Conservation (phyloP, 2,113 vertebrate species). For the Grus americana region DNA sequence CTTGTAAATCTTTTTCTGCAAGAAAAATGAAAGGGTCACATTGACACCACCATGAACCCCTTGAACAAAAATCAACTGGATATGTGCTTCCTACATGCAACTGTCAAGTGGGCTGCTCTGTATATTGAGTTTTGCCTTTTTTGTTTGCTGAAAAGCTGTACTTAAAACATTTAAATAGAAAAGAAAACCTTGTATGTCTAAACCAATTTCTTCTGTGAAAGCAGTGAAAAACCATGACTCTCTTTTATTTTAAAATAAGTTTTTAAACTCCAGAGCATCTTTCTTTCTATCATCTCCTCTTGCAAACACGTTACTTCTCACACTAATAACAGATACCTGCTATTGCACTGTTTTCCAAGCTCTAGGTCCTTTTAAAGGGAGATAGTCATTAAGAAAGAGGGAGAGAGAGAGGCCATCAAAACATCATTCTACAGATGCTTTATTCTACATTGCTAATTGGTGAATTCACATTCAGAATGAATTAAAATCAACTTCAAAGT, state of each 20-base stretch:
- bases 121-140: not conserved
- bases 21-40: not conserved
- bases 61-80: not conserved
- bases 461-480: not conserved
- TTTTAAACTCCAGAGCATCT: not conserved
- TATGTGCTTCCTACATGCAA: not conserved
- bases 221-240: not conserved
- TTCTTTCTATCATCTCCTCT: not conserved
- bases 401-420: not conserved
- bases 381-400: not conserved
- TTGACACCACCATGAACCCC: not conserved
- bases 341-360: not conserved
- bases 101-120: not conserved
- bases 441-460: not conserved
- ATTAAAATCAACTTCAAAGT: not conserved
- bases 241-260: not conserved
- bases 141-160: not conserved
- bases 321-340: not conserved
- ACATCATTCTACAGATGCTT: not conserved
- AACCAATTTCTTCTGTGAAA: not conserved
- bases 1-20: conserved; percentile 99
- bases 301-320: not conserved
- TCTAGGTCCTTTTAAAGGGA: not conserved
- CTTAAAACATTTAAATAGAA: not conserved
- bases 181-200: not conserved